Evolutionary conservation across 2,888 invertebrate species (phyloP).

Genomic region (Agapostemon virescens): DNA sequence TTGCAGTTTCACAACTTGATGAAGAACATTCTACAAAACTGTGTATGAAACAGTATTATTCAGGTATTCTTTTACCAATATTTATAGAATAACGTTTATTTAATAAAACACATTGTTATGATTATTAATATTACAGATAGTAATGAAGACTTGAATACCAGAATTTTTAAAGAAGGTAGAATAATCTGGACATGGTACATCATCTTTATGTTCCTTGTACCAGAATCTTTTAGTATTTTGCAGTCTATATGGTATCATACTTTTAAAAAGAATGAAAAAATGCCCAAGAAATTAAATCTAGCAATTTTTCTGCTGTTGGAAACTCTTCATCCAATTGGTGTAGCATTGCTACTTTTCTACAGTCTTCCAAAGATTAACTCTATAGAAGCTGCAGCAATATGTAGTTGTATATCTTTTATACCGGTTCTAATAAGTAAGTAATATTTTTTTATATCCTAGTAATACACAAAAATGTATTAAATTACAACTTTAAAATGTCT

Average conservation of each 20-base stretch:
- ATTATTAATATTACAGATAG: slow-evolving; percentile 25
- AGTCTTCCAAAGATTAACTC: slow-evolving; percentile 91
- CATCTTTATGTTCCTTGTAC: slow-evolving; percentile 87
- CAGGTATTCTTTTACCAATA: slow-evolving; percentile 74
- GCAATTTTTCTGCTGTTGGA: slow-evolving; percentile 87
- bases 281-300: slow-evolving; percentile 83
- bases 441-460: slow-evolving; percentile 87
- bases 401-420: slow-evolving; percentile 91
- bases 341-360: slow-evolving; percentile 88
- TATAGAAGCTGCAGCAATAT: slow-evolving; percentile 90
- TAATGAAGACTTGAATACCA: background rate
- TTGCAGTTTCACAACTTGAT: slow-evolving; percentile 87
- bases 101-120: background rate
- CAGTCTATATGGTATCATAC: slow-evolving; percentile 87
- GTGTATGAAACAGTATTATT: slow-evolving; percentile 82
- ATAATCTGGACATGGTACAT: slow-evolving; percentile 91
- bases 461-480: slow-evolving; percentile 80
- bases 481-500: slow-evolving; percentile 5
- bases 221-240: slow-evolving; percentile 88
- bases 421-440: slow-evolving; percentile 88
- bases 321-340: slow-evolving; percentile 88
- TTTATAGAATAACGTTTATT: background rate
- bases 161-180: slow-evolving; percentile 83
- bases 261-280: slow-evolving; percentile 85
- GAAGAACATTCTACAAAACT: slow-evolving; percentile 82